Base-by-base conservation (phyloP, 2,113 vertebrate species). In the Xenotilapia leptura region DNA sequence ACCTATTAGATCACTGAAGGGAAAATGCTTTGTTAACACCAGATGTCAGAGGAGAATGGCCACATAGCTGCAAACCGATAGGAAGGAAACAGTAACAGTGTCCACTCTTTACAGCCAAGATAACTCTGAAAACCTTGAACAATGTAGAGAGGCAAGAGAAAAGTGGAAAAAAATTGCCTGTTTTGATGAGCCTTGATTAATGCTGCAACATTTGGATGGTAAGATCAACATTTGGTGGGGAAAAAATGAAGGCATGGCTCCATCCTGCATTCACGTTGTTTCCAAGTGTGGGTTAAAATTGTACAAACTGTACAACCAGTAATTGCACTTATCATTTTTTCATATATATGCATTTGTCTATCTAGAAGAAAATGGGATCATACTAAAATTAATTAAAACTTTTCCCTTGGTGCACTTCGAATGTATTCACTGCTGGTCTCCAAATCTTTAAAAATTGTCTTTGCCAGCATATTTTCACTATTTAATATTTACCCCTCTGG, bases 31-130 rank as follows among this genome's bases (percentile, higher is more conserved):
- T 40, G 62, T 68, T 68, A 40, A 68, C 2, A 1, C 12, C 38
- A 70, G 38, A 70, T 2, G 36, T 40, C 62, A 21, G 11, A 40
- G 11, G 12, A 42, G 5, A 70, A 42, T 9, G 0, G 0, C 33
- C 38, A 26, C 2, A 42, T 0, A 42, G 13, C 65, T 70, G 2
- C 7, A 23, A 70, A 0, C 38, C 0, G 38, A 23, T 42, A 0
- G 38, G 21, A 42, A 26, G 65, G 65, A 42, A 70, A 70, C 65
- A 15, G 65, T 23, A 70, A 1, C 65, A 21, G 36, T 3, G 36
- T 40, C 5, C 0, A 70, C 62, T 42, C 62, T 70, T 68, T 40
- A 40, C 36, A 42, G 33, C 0, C 1, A 42, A 42, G n/a, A 5
- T 42, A 42, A 40, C 65, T 2, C 65, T 14, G 3, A 70, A 70